Conservation (phyloP, 2,888 invertebrate species). For the Oxycera nigricornis region DNA sequence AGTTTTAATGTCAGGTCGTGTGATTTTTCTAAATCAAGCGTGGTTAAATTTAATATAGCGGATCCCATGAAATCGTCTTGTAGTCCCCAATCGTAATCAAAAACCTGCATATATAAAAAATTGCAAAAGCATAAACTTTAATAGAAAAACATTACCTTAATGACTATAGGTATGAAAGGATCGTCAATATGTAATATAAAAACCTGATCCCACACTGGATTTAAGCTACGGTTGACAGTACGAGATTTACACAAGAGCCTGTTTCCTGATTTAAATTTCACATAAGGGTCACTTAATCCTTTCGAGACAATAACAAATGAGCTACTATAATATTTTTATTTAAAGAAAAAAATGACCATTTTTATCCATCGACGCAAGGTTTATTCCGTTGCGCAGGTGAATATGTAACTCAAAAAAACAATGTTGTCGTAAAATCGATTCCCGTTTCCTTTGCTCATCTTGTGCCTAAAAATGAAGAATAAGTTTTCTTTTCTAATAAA, state of each 20-base stretch:
- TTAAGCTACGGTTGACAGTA: slow-evolving; percentile 92
- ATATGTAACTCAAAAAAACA: slow-evolving; percentile 92
- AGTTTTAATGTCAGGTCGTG: slow-evolving; percentile 82
- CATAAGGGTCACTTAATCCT: slow-evolving; percentile 98
- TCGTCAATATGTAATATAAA: slow-evolving; percentile 93
- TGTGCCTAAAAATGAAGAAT: slow-evolving; percentile 67
- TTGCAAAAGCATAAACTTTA: neutral
- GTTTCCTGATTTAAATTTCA: slow-evolving; percentile 91
- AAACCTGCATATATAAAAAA: slow-evolving; percentile 69
- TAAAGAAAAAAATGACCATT: slow-evolving; percentile 72
- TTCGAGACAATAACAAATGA: slow-evolving; percentile 48
- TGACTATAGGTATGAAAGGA: slow-evolving; percentile 81
- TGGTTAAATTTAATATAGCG: slow-evolving; percentile 82
- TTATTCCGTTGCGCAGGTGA: slow-evolving; percentile 85
- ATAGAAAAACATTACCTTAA: slow-evolving; percentile 71
- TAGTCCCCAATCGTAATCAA: slow-evolving; percentile 97
- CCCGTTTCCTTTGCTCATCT: slow-evolving; percentile 73
- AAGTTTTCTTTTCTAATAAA: neutral
- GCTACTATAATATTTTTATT: neutral
- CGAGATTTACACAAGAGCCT: slow-evolving; percentile 91
- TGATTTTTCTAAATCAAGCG: slow-evolving; percentile 77
- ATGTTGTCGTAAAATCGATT: slow-evolving; percentile 80
- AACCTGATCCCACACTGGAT: slow-evolving; percentile 98
- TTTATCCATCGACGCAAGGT: slow-evolving; percentile 92
- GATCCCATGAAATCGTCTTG: slow-evolving; percentile 98